These are phyloP conservation scores for Echinops telfairi DNA, from an alignment of 2,113 vertebrate genomes.

Conservation along the genomic window DNA sequence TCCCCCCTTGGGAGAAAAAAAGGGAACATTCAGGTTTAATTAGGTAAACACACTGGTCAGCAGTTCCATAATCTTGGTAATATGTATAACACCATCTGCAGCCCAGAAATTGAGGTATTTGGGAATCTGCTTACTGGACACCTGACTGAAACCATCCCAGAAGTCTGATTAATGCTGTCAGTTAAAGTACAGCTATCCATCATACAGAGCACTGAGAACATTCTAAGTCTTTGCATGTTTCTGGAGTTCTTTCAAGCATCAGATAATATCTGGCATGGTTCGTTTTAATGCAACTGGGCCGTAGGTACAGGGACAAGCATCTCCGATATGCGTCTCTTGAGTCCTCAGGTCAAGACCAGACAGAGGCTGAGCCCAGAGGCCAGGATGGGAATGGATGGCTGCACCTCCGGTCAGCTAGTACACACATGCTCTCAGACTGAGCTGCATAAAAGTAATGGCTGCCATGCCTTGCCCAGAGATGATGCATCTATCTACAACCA, in stretches of 20 bases:
- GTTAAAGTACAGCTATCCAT: background rate
- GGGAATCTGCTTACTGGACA: conserved; percentile 46
- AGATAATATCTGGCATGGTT: background rate
- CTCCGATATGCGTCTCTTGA: fast-evolving
- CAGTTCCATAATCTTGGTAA: background rate
- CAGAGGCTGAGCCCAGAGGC: background rate
- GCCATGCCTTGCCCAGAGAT: background rate
- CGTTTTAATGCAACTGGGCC: background rate
- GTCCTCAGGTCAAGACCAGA: background rate
- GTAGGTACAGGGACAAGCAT: background rate
- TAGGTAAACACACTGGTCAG: background rate
- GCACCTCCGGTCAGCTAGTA: background rate
- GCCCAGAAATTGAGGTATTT: conserved; percentile 17
- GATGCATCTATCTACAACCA: background rate
- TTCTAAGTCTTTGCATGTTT: background rate
- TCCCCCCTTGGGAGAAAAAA: conserved; percentile 89
- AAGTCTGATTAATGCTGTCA: conserved; percentile 25
- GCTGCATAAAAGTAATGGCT: background rate
- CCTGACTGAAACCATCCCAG: background rate
- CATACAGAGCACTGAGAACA: background rate
- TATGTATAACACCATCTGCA: background rate
- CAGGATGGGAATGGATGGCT: background rate
- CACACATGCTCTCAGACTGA: background rate
- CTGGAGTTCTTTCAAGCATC: background rate
- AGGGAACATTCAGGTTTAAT: conserved; percentile 64